A percentile compares a stretch with the other conserved stretches of the same genome.
These are phyloP conservation scores for Falcaria lacertinaria DNA, from an alignment of 2,888 invertebrate genomes.

Conservation along the genomic window DNA sequence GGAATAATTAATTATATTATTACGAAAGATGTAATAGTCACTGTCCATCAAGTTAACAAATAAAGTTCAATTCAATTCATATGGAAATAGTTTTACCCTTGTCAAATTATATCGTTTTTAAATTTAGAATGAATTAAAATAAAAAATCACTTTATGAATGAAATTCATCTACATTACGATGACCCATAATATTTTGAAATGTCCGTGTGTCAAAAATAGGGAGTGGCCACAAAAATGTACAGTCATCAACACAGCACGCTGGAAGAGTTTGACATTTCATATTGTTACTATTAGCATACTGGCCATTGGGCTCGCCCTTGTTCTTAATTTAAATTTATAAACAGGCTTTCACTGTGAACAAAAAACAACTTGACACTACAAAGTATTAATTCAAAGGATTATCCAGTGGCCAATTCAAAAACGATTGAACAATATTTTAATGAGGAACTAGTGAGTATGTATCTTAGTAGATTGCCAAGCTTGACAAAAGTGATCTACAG, in stretches of 20 bases:
- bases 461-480: neutral
- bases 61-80: neutral
- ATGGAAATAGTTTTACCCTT: neutral
- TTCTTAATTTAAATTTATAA: constrained; percentile 57
- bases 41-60: neutral
- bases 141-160: constrained; percentile 16
- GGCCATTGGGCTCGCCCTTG: constrained; percentile 52
- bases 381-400: too few relatives aligned
- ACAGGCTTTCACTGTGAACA: constrained; percentile 46
- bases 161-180: constrained; percentile 37
- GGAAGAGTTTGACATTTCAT: constrained; percentile 60
- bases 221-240: constrained; percentile 64
- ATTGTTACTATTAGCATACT: constrained; percentile 65
- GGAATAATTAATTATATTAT: neutral
- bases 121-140: neutral
- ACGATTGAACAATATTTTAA: too few relatives aligned
- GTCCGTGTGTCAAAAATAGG: constrained; percentile 44
- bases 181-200: constrained; percentile 51
- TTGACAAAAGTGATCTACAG: neutral
- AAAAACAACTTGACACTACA: neutral
- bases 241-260: constrained; percentile 64
- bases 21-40: neutral
- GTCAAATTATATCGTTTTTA: neutral
- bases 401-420: neutral
- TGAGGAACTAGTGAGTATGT: too few relatives aligned